phyloP scores from a whole-genome alignment of 2,888 invertebrate species.

The Heliconius erato region DNA sequence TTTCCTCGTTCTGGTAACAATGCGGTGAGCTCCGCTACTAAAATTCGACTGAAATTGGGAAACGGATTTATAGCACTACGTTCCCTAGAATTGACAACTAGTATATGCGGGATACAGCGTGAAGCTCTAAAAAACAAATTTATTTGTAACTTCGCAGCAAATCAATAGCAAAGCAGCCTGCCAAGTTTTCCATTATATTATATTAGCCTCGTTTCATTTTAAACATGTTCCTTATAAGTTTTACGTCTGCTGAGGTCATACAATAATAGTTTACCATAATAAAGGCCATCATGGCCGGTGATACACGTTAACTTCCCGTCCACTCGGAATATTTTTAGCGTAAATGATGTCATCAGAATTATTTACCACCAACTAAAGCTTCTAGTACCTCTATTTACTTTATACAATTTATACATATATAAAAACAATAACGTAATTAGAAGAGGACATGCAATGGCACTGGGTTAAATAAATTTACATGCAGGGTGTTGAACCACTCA shows the following conservation, averaged over 20 bases:
- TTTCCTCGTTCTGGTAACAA: background rate
- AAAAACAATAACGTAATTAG: background rate
- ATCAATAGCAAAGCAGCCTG: slow-evolving; percentile 1
- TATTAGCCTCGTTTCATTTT: background rate
- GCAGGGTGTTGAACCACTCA: too few species aligned
- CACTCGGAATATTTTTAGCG: slow-evolving; percentile 58
- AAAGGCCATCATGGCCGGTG: slow-evolving; percentile 30
- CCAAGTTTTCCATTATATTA: slow-evolving; percentile 15
- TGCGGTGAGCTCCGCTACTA: background rate
- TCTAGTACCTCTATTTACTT: background rate
- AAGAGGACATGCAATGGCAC: background rate
- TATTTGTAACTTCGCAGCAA: background rate
- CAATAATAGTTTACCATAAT: slow-evolving; percentile 23
- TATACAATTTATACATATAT: background rate
- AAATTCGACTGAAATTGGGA: background rate
- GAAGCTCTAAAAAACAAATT: background rate
- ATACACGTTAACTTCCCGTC: slow-evolving; percentile 55
- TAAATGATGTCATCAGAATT: slow-evolving; percentile 63
- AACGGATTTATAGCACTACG: background rate
- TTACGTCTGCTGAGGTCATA: background rate
- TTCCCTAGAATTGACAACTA: background rate
- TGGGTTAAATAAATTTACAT: background rate
- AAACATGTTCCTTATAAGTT: slow-evolving; percentile 22
- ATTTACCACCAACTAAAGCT: slow-evolving; percentile 12
- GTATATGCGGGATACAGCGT: background rate